Conservation (phyloP, 2,888 invertebrate genomes). For the Sphaerolaimus hirsutus region DNA sequence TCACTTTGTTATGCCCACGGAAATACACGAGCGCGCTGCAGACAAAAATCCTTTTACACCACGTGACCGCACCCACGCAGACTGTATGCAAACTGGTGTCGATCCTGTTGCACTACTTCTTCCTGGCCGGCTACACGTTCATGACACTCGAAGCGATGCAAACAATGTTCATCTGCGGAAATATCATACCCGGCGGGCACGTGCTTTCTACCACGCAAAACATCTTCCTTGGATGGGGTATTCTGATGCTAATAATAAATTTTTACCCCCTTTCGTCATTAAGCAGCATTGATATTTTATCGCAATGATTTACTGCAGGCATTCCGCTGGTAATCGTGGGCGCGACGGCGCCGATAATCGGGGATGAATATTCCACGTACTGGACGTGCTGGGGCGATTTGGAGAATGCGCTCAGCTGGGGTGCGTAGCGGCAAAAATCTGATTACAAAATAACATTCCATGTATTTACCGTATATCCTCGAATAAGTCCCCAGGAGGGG, state of each 20-base stretch:
- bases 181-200: not conserved
- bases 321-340: not conserved
- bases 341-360: not conserved
- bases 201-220: not conserved
- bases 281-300: too few species aligned
- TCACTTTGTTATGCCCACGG: too few species aligned
- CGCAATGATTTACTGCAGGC: not conserved
- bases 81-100: not conserved
- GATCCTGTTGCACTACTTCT: constrained; percentile 4
- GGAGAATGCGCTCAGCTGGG: not conserved
- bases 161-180: not conserved
- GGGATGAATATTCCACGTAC: constrained; percentile 1
- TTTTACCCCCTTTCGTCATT: too few species aligned
- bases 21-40: too few species aligned
- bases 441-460: too few species aligned
- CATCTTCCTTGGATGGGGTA: constrained; percentile 4
- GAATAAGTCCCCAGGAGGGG: too few species aligned
- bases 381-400: constrained; percentile 6
- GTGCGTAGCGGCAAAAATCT: too few species aligned
- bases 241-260: too few species aligned
- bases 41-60: too few species aligned
- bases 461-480: too few species aligned
- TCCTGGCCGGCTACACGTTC: constrained; percentile 4
- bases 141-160: constrained; percentile 3
- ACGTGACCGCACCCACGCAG: too few species aligned